Evolutionary conservation across 2,888 invertebrate species (phyloP).

Genomic region (Callosobruchus maculatus): DNA sequence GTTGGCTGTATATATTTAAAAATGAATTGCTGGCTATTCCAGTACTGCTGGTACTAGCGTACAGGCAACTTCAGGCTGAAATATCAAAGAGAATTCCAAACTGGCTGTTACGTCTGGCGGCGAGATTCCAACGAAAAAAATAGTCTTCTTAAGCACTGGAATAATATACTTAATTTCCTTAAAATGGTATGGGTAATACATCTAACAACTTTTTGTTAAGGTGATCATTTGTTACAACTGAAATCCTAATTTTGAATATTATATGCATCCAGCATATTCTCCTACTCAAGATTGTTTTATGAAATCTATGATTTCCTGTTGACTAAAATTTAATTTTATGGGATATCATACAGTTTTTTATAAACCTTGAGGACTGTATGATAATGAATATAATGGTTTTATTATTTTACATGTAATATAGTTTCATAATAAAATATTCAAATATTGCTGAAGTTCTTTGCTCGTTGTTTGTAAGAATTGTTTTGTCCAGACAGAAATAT

Average conservation of each 20-base stretch:
- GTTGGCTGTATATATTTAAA: conserved; percentile 78
- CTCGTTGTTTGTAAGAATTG: no score
- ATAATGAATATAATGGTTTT: no score
- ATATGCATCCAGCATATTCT: not conserved
- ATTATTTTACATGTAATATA: not conserved
- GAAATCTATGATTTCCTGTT: conserved; percentile 19
- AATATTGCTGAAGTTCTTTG: no score
- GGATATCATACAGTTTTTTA: no score
- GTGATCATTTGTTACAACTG: not conserved
- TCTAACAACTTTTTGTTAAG: no score
- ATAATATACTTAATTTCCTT: no score
- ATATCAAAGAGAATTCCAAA: conserved; percentile 43
- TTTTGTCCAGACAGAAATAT: no score
- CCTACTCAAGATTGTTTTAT: not conserved
- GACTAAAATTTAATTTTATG: not conserved
- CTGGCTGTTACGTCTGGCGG: conserved; percentile 26
- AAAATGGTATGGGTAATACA: no score
- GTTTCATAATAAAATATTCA: conserved; percentile 11
- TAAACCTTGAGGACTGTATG: no score
- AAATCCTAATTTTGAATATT: not conserved
- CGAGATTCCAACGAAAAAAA: conserved; percentile 18
- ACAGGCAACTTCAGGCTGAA: conserved; percentile 70
- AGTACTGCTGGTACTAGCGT: conserved; percentile 70
- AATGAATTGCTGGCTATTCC: conserved; percentile 79
- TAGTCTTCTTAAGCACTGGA: not conserved